Percentiles rank a stretch among this genome's conserved stretches.
phyloP scores from a whole-genome alignment of 2,888 invertebrate species.

The Hydrotaea cyrtoneurina region DNA sequence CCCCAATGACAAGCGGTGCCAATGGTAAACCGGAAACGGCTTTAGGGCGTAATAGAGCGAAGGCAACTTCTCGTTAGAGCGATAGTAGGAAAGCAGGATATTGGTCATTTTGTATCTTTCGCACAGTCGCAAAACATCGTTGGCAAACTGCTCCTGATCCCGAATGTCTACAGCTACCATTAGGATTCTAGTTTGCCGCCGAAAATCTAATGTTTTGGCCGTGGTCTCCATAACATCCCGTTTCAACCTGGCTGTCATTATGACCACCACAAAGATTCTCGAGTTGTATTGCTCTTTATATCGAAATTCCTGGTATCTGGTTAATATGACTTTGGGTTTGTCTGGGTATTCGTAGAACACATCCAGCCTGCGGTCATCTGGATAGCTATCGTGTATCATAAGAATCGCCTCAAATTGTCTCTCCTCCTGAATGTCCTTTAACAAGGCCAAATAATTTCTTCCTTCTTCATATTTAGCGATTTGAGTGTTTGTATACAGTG shows the following conservation, averaged over 20 bases:
- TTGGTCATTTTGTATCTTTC: conserved; percentile 37
- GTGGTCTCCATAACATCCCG: background rate
- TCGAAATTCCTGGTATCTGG: background rate
- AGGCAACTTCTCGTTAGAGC: background rate
- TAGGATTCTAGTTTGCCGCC: conserved; percentile 45
- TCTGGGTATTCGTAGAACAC: background rate
- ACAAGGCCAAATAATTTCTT: too few species aligned
- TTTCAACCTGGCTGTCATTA: conserved; percentile 27
- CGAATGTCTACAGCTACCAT: conserved; percentile 17
- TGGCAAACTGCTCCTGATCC: background rate
- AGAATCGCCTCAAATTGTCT: background rate
- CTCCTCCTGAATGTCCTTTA: background rate
- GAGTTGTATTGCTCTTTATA: conserved; percentile 34
- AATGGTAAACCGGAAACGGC: conserved; percentile 43
- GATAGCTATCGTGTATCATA: background rate
- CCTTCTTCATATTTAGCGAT: too few species aligned
- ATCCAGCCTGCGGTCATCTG: background rate
- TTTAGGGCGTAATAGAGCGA: background rate
- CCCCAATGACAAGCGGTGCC: background rate
- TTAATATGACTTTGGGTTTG: conserved; percentile 48
- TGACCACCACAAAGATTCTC: conserved; percentile 27
- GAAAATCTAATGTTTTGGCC: background rate
- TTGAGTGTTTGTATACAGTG: too few species aligned
- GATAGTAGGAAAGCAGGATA: conserved; percentile 21
- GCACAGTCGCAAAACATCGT: background rate